Base-by-base conservation (phyloP, 2,888 invertebrate species). In the Clistopyga incitator region DNA sequence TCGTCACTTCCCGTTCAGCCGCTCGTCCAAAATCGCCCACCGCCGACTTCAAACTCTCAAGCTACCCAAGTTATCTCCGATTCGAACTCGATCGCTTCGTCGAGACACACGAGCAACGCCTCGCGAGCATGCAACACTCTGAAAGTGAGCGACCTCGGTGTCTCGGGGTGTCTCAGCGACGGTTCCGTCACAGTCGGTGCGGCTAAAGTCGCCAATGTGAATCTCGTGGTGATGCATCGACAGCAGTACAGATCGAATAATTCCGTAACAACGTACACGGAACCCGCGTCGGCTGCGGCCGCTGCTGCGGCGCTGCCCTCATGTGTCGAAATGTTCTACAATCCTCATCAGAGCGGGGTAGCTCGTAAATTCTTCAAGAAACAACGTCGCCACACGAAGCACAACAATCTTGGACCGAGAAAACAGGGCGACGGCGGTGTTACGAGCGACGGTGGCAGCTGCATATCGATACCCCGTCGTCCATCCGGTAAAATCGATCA, bases 361-460 rank as follows among this genome's bases (percentile, higher is more conserved):
- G 98, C 98, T 0, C 95, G 97, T 86, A 98, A 98, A 90, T 98
- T 98, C 92, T 98, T 98, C 93, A 97, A 97, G 88, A 97, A 97
- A 88, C 98, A 97, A 90, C 95, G 96, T 79, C 95, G 97, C 64
- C 94, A 97, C 86, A 95, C 95, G 71, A 94, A 94, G 92, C 96
- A 96, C 89, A 95, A 96, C 79, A 97, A 97, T 89, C 94, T 97
- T 25, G 96, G 96, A 72, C 93, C 96, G 18, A 95, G 96, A 0
- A 94, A 95, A 47, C 94, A 95, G 81, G 93, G 95, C 15, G 95
- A 95, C 80, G 95, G 94, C 29, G 95, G 95, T 65, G 93, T 94
- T 15, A 93, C 94, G 34, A 95, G 95, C 85, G 95, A 95, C 84
- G 94, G 94, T 20, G 94, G 94, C 0, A 94, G 94, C 42, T 93